phyloP scores from a whole-genome alignment of 2,113 vertebrate species.

The Bungarus multicinctus region DNA sequence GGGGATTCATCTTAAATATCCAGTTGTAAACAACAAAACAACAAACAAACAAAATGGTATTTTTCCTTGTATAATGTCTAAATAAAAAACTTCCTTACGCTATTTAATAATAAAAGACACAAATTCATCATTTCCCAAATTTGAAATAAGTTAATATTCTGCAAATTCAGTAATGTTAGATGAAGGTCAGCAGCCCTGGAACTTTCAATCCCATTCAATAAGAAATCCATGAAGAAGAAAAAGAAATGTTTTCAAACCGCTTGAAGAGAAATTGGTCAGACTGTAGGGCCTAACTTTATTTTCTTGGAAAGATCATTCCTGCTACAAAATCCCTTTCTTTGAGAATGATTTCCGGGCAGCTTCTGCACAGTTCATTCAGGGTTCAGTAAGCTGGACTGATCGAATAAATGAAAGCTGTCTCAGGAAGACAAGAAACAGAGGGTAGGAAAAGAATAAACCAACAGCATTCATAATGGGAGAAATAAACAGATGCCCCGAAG shows the following conservation, averaged over 20 bases:
- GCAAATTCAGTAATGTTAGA: background rate
- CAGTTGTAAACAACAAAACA: background rate
- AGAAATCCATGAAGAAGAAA: background rate
- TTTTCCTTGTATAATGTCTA: background rate
- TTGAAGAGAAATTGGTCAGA: slow-evolving; percentile 3
- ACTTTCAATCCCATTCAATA: slow-evolving; percentile 4
- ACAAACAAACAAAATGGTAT: background rate
- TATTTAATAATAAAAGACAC: background rate
- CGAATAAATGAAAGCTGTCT: background rate
- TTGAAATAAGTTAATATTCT: background rate
- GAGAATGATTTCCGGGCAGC: background rate
- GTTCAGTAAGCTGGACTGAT: background rate
- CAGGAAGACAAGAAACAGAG: background rate
- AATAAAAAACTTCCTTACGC: background rate
- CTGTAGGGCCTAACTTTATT: background rate
- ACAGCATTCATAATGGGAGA: background rate
- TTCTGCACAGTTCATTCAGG: background rate
- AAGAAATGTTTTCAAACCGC: background rate
- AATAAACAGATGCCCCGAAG: background rate
- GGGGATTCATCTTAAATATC: background rate
- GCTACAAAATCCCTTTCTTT: background rate
- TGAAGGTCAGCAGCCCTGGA: background rate
- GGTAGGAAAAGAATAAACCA: background rate
- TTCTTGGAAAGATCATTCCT: background rate
- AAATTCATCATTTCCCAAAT: background rate